A percentile compares a stretch with the other conserved stretches of the same genome.
phyloP scores from a whole-genome alignment of 30 jellyfish, hydroid and myxozoan species.

The Aurelia aurita complex sp. Pacific region DNA sequence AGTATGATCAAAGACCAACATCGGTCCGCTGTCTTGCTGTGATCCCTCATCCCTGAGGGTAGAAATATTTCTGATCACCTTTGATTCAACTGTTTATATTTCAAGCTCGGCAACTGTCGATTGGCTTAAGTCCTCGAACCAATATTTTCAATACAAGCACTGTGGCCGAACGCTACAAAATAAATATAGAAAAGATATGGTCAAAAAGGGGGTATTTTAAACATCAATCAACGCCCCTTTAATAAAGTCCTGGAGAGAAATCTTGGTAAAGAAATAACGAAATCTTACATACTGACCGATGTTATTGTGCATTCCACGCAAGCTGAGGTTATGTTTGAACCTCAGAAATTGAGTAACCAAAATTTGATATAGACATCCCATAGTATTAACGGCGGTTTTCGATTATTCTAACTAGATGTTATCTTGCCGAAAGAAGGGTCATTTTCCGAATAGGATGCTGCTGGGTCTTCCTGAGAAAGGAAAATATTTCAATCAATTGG shows the following conservation, averaged over 20 bases:
- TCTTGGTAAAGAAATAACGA: no score
- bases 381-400: not conserved
- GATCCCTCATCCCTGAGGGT: not conserved
- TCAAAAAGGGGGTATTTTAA: not conserved
- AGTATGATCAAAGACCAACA: not conserved
- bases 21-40: not conserved
- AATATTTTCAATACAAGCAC: no score
- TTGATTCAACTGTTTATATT: no score
- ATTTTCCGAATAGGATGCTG: constrained; percentile 5
- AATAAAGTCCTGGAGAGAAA: no score
- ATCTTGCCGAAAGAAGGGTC: not conserved
- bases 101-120: no score
- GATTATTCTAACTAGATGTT: not conserved
- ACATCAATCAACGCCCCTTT: not conserved
- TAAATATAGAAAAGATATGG: no score
- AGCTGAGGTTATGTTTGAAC: no score
- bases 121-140: no score
- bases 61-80: not conserved
- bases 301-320: no score
- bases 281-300: no score
- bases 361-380: not conserved
- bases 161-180: no score
- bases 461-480: not conserved
- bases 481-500: not conserved
- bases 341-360: not conserved